Evolutionary conservation across 2,888 invertebrate species (phyloP).

Genomic region (Ceriagrion tenellum): DNA sequence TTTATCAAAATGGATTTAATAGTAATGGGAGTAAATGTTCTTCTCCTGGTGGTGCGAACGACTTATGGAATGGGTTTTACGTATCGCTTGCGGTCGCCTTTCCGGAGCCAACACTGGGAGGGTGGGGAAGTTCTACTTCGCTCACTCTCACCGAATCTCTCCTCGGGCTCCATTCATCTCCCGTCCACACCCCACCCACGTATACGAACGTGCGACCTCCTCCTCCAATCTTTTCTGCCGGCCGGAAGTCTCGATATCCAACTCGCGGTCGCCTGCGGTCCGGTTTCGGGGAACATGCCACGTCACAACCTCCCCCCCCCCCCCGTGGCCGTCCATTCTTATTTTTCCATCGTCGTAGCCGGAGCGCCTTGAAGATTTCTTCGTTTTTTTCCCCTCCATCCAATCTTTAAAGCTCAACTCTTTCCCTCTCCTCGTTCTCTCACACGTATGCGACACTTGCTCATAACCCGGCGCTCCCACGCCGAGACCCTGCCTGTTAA

Average conservation of each 20-base stretch:
- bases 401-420: neutral
- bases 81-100: no score
- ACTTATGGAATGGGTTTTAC: no score
- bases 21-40: no score
- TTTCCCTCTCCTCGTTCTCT: neutral
- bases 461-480: neutral
- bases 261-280: conserved; percentile 9
- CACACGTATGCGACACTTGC: neutral
- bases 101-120: no score
- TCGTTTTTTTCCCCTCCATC: neutral
- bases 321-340: neutral
- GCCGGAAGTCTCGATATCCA: conserved; percentile 43
- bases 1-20: no score
- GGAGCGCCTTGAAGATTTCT: neutral
- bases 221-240: neutral
- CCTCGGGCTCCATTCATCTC: neutral
- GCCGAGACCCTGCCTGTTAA: neutral
- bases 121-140: neutral
- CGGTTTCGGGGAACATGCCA: conserved; percentile 15
- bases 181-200: neutral
- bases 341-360: neutral
- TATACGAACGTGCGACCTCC: neutral
- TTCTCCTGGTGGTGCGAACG: no score
- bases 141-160: neutral
- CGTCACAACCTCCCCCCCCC: neutral